These are phyloP conservation scores for Rhadina sibilatrix DNA, from an alignment of 2,113 vertebrate species.

Conservation along the genomic window DNA sequence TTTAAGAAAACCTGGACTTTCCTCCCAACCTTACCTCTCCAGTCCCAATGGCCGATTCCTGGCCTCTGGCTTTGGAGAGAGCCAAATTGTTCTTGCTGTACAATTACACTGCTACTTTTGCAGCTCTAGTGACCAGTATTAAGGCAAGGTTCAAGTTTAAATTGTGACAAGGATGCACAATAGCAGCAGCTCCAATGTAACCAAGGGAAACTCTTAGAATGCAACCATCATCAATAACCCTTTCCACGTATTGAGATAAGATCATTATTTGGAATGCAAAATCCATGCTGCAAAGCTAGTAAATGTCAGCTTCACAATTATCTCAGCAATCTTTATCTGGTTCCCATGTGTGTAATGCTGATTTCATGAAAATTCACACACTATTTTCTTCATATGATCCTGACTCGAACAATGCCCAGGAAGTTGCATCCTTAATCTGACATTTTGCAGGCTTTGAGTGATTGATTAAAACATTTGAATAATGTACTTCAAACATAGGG, in stretches of 20 bases:
- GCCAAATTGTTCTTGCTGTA: neutral
- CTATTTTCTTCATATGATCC: neutral
- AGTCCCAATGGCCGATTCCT: neutral
- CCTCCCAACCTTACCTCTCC: neutral
- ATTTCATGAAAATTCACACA: neutral
- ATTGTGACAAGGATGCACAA: neutral
- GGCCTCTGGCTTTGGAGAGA: neutral
- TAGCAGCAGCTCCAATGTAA: neutral
- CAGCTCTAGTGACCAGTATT: neutral
- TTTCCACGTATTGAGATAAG: neutral
- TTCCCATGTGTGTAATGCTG: neutral
- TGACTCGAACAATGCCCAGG: neutral
- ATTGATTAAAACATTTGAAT: neutral
- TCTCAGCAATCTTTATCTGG: neutral
- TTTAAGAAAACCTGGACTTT: neutral
- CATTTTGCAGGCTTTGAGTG: slow-evolving; percentile 7
- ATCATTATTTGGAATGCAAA: neutral
- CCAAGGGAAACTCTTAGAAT: neutral
- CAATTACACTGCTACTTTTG: neutral
- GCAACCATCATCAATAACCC: neutral
- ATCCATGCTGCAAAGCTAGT: neutral
- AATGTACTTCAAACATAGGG: neutral
- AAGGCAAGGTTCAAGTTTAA: neutral
- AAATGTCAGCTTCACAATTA: neutral
- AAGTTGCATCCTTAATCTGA: neutral